Evolutionary conservation across 2,113 vertebrate species (phyloP).

Genomic region (Chrysemys picta): DNA sequence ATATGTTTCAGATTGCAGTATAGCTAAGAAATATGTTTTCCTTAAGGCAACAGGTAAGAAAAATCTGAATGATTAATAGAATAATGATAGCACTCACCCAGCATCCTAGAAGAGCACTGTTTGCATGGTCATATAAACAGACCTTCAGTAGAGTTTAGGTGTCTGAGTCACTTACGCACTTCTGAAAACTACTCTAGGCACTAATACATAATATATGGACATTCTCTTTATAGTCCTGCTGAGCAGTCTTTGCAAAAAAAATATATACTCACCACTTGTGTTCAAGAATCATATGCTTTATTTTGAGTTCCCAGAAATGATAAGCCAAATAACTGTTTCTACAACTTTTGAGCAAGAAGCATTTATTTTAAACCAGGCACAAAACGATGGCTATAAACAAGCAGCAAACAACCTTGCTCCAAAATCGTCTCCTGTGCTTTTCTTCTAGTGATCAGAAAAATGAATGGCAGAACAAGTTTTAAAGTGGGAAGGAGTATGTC

Average conservation of each 20-base stretch:
- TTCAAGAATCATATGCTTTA: neutral
- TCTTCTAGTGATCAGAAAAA: neutral
- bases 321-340: neutral
- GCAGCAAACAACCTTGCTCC: neutral
- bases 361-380: neutral
- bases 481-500: neutral
- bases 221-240: neutral
- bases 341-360: neutral
- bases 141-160: neutral
- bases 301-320: neutral
- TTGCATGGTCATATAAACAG: neutral
- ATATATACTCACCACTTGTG: neutral
- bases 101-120: neutral
- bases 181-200: neutral
- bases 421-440: neutral
- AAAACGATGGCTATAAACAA: neutral
- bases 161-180: neutral
- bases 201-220: neutral
- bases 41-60: neutral
- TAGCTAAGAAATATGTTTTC: neutral
- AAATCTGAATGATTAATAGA: neutral
- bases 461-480: neutral
- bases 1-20: neutral
- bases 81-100: neutral
- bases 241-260: neutral